These are phyloP conservation scores for Monochamus saltuarius DNA, from an alignment of 1,140 invertebrate species.

Conservation along the genomic window DNA sequence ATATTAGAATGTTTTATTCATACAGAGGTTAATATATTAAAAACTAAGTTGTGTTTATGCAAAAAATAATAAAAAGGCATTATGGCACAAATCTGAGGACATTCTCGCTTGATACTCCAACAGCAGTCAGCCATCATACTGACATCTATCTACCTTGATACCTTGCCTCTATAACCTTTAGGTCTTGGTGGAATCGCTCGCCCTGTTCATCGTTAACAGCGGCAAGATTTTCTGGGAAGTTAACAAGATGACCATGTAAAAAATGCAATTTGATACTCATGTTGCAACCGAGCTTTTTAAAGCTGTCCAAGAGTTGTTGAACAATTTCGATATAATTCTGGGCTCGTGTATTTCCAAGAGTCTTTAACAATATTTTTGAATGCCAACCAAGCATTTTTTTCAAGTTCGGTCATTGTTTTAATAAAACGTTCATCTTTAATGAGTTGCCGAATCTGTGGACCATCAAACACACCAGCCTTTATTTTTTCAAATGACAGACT, in stretches of 20 bases:
- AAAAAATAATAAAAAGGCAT: too few species aligned
- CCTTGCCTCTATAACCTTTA: slow-evolving; percentile 9
- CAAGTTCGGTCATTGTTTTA: too few species aligned
- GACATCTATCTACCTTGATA: slow-evolving; percentile 1
- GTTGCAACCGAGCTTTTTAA: neutral
- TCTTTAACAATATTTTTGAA: neutral
- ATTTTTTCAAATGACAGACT: too few species aligned
- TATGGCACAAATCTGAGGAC: too few species aligned
- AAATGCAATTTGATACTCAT: neutral
- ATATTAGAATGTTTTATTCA: too few species aligned
- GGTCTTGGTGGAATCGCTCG: neutral
- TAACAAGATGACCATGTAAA: too few species aligned
- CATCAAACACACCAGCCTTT: too few species aligned
- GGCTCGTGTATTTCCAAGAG: neutral
- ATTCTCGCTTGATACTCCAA: neutral
- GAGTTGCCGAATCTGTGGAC: too few species aligned
- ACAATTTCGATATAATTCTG: neutral
- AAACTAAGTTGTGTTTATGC: too few species aligned
- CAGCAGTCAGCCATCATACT: slow-evolving; percentile 17
- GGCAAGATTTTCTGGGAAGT: neutral
- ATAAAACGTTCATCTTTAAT: too few species aligned
- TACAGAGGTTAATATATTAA: too few species aligned
- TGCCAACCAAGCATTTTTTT: too few species aligned
- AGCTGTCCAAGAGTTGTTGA: neutral
- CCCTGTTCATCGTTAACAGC: neutral